A percentile compares a stretch with the other conserved stretches of the same genome.
Conservation (phyloP, 2,113 vertebrate genomes). For the Seriola dumerili region DNA sequence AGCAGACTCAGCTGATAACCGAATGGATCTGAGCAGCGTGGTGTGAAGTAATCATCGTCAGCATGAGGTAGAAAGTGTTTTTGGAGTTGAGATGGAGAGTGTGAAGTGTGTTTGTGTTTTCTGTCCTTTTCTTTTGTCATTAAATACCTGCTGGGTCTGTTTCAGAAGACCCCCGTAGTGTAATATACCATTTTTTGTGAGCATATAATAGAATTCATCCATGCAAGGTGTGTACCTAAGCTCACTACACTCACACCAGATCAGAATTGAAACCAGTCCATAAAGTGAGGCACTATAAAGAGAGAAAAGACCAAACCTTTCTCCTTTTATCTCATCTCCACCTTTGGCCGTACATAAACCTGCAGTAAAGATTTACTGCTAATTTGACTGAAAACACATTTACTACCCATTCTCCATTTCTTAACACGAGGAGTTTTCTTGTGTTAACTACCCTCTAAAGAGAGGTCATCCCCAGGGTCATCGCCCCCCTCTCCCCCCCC, state of each 20-base stretch:
- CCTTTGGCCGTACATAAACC: constrained; percentile 31
- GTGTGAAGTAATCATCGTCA: no score
- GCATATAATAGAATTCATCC: neutral
- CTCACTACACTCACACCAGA: neutral
- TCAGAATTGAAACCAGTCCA: neutral
- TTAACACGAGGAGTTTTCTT: constrained; percentile 45
- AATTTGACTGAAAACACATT: constrained; percentile 61
- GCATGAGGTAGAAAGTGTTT: no score
- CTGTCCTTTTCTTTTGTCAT: neutral
- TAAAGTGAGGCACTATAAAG: constrained; percentile 5
- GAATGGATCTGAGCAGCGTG: no score
- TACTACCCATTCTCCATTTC: constrained; percentile 32
- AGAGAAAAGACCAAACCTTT: neutral
- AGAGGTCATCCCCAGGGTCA: constrained; percentile 53
- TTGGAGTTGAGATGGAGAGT: no score
- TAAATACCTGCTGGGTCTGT: neutral
- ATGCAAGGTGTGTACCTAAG: neutral
- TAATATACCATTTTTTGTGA: neutral
- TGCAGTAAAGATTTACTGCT: constrained; percentile 60
- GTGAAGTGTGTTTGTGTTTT: no score
- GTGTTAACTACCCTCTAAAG: constrained; percentile 55
- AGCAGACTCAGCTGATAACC: no score
- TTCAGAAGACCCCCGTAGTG: neutral
- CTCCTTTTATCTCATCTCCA: constrained; percentile 1
- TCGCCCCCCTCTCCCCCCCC: neutral